Evolutionary conservation across 2,797 vertebrate genomes (phyloP).

Genomic region (Mastacembelus armatus): DNA sequence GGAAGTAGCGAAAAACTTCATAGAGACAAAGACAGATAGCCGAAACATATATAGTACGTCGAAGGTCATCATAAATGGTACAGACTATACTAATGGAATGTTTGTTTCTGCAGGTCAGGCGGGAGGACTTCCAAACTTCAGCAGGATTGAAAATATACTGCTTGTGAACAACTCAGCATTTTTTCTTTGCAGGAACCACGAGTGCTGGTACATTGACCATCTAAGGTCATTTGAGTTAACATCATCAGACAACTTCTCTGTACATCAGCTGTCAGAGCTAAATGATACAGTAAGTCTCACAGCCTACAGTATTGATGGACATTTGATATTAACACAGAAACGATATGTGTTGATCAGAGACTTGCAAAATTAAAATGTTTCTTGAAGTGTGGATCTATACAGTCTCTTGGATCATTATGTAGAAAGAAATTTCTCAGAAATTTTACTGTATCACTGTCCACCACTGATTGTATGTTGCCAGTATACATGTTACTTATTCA

Average conservation of each 20-base stretch:
- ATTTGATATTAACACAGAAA: constrained; percentile 35
- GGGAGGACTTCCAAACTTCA: constrained; percentile 15
- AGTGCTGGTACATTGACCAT: constrained; percentile 47
- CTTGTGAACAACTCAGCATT: constrained; percentile 5
- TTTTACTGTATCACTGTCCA: no score
- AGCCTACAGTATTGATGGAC: constrained; percentile 37
- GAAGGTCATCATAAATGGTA: no score
- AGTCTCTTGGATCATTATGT: neutral
- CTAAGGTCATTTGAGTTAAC: constrained; percentile 31
- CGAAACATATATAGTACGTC: constrained; percentile 36
- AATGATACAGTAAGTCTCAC: constrained; percentile 42
- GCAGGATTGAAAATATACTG: neutral
- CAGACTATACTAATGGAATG: constrained; percentile 24
- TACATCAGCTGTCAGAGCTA: constrained; percentile 28
- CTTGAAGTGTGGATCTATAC: neutral
- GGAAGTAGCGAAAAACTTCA: constrained; percentile 19
- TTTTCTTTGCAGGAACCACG: constrained; percentile 15
- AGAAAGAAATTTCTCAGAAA: no score
- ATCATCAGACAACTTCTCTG: constrained; percentile 1
- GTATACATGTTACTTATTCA: no score
- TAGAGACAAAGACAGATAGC: no score
- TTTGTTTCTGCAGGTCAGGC: constrained; percentile 31
- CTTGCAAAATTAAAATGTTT: neutral
- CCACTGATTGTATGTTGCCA: no score
- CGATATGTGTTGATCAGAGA: constrained; percentile 27